These are phyloP conservation scores for Xestia ashworthii DNA, from an alignment of 2,888 invertebrate species.

Conservation along the genomic window DNA sequence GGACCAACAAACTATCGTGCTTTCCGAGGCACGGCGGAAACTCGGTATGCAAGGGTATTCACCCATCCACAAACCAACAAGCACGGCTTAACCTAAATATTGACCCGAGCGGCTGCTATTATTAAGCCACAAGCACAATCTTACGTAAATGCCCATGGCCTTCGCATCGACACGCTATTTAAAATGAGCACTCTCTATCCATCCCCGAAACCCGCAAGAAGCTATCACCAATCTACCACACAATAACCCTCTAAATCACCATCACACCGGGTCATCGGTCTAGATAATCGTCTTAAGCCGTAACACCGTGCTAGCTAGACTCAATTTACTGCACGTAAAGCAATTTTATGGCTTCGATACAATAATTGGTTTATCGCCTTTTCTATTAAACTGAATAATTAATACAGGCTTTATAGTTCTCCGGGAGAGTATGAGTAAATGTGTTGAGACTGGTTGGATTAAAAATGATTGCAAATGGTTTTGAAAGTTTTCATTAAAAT, in stretches of 20 bases:
- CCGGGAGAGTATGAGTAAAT: background rate
- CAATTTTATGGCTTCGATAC: constrained; percentile 54
- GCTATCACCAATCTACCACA: background rate
- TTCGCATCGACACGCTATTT: background rate
- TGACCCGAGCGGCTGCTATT: too few species aligned
- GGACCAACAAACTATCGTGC: too few species aligned
- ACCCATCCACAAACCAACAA: too few species aligned
- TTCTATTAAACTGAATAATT: constrained; percentile 45
- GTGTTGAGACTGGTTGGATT: background rate
- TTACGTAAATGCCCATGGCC: too few species aligned
- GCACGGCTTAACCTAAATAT: too few species aligned
- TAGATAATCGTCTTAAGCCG: constrained; percentile 41
- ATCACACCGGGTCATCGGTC: constrained; percentile 23
- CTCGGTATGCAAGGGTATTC: too few species aligned
- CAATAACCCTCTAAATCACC: constrained; percentile 11
- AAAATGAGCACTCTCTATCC: background rate
- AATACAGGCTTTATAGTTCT: constrained; percentile 2
- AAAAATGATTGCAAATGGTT: background rate
- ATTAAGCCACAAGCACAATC: too few species aligned
- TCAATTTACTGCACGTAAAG: constrained; percentile 26
- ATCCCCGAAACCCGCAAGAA: background rate
- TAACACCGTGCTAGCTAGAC: constrained; percentile 16
- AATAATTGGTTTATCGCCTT: constrained; percentile 57
- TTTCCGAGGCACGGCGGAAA: too few species aligned
- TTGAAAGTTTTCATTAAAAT: background rate